These are phyloP conservation scores for Hydractinia symbiolongicarpus DNA, from an alignment of 30 jellyfish, hydroid and myxozoan genomes.

Conservation along the genomic window DNA sequence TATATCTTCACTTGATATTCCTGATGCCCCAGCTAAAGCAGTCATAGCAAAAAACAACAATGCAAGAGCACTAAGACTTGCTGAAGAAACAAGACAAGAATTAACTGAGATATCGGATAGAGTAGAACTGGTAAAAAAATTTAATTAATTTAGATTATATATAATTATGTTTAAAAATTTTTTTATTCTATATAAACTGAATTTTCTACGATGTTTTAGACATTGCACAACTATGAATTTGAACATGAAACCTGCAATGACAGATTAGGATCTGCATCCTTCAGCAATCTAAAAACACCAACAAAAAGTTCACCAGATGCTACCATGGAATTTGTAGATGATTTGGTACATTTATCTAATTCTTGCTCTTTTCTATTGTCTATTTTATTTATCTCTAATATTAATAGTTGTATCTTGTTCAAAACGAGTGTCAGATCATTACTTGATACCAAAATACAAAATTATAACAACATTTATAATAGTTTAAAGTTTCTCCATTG, in stretches of 20 bases:
- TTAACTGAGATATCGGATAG: neutral
- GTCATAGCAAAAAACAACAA: neutral
- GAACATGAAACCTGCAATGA: neutral
- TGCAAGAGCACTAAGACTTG: conserved; percentile 8
- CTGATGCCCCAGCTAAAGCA: conserved; percentile 17
- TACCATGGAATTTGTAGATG: conserved; percentile 6
- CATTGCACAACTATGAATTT: neutral
- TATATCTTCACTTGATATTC: neutral
- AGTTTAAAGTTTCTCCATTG: too few species aligned
- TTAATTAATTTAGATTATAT: neutral
- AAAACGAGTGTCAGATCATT: too few species aligned
- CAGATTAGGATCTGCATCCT: too few species aligned
- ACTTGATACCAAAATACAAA: too few species aligned
- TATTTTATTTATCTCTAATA: neutral
- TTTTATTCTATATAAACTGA: neutral
- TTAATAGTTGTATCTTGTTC: neutral
- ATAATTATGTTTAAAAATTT: neutral
- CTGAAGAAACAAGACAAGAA: conserved; percentile 14
- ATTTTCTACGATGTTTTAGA: neutral
- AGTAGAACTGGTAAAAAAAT: conserved; percentile 13
- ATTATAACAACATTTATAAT: too few species aligned
- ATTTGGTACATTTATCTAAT: neutral
- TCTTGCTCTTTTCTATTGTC: neutral
- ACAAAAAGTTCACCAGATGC: neutral
- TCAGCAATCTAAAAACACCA: neutral